These are phyloP conservation scores for Chironomus tentans DNA, from an alignment of 2,888 invertebrate species.

Conservation along the genomic window DNA sequence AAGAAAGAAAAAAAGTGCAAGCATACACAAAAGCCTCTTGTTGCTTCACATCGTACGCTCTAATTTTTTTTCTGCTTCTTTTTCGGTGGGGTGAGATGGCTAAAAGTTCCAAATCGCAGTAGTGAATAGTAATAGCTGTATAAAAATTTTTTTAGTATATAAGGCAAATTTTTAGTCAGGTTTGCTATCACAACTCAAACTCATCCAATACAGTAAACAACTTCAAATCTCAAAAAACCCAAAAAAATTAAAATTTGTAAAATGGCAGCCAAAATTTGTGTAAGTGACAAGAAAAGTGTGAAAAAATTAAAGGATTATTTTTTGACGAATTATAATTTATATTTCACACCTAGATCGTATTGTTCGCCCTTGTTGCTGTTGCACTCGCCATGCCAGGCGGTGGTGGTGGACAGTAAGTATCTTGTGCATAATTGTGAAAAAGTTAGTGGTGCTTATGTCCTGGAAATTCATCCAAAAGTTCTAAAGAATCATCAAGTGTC, in stretches of 20 bases:
- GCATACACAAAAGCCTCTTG: not conserved
- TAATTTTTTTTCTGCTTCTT: not conserved
- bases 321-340: not conserved
- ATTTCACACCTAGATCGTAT: not conserved
- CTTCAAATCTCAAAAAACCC: not conserved
- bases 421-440: not conserved
- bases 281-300: not conserved
- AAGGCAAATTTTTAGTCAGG: conserved; percentile 19
- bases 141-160: not conserved
- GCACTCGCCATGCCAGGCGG: conserved; percentile 4
- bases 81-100: conserved; percentile 18
- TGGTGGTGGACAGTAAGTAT: conserved; percentile 17
- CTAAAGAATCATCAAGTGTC: not conserved
- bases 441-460: no score
- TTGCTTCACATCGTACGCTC: not conserved
- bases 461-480: no score
- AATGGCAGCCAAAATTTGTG: conserved; percentile 20
- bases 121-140: not conserved
- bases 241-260: not conserved
- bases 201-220: conserved; percentile 13
- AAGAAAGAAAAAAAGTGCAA: not conserved
- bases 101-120: conserved; percentile 17
- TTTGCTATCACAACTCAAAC: conserved; percentile 16
- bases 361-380: not conserved
- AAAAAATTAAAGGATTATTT: not conserved